Conservation (phyloP, 2,888 invertebrate species). For the Heliconius ismenius region DNA sequence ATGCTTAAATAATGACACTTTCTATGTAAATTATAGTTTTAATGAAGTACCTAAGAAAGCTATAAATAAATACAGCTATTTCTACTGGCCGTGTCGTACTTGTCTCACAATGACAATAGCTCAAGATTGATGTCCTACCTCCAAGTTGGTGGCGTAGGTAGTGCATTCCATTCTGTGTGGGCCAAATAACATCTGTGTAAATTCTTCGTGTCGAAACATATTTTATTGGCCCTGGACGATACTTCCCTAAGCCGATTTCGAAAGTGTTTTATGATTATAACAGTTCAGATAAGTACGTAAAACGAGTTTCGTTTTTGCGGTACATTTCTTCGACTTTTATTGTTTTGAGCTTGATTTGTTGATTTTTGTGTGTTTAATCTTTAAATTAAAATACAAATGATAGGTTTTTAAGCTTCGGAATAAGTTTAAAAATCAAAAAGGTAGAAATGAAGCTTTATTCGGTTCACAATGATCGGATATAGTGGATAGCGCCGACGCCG, state of each 20-base stretch:
- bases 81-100: conserved; percentile 39
- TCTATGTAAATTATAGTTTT: conserved; percentile 16
- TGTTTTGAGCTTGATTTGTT: conserved; percentile 21
- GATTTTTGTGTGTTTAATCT: background rate
- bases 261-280: conserved; percentile 39
- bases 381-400: background rate
- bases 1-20: conserved; percentile 3
- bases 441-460: conserved; percentile 55
- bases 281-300: conserved; percentile 31
- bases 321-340: conserved; percentile 18
- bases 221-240: conserved; percentile 49
- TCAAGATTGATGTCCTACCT: conserved; percentile 54
- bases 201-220: conserved; percentile 56
- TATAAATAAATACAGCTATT: conserved; percentile 40
- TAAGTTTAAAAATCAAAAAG: conserved; percentile 44
- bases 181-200: conserved; percentile 64
- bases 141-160: conserved; percentile 63
- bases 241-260: conserved; percentile 49
- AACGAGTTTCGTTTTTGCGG: conserved; percentile 19
- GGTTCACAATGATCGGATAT: conserved; percentile 53
- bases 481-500: conserved; percentile 57
- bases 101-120: conserved; percentile 49
- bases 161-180: conserved; percentile 67
- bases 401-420: conserved; percentile 16
- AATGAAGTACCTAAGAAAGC: conserved; percentile 20